Conservation (phyloP, 2,113 vertebrate species). For the Anarhynchus alexandrinus region DNA sequence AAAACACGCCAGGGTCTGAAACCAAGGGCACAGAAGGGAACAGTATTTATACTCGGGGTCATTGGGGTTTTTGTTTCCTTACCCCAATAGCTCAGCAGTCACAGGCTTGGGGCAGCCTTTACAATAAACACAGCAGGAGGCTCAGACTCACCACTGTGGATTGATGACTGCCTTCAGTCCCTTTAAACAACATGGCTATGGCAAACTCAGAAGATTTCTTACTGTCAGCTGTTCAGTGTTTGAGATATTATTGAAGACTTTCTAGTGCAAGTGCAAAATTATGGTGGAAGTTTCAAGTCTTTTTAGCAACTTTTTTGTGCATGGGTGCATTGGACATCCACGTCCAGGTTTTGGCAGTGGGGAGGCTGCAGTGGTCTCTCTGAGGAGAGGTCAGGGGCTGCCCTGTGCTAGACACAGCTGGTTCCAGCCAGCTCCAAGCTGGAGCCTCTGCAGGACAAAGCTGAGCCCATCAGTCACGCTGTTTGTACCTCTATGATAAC, state of each 20-base stretch:
- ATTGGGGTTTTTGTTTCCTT: fast-evolving
- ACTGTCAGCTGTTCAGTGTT: neutral
- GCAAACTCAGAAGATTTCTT: neutral
- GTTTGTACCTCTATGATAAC: neutral
- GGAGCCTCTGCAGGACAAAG: neutral
- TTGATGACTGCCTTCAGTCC: neutral
- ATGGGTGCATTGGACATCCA: neutral
- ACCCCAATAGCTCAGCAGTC: neutral
- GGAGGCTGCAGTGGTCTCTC: neutral
- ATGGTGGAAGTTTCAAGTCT: neutral
- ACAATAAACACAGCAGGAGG: neutral
- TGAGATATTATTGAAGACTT: neutral
- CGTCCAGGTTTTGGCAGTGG: neutral
- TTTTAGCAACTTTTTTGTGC: neutral
- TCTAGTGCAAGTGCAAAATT: neutral
- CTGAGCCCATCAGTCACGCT: neutral
- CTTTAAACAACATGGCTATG: neutral
- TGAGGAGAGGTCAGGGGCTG: neutral
- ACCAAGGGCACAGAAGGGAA: neutral
- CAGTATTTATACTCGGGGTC: fast-evolving
- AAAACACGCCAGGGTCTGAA: neutral
- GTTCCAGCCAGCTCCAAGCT: neutral
- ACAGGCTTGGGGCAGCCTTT: neutral
- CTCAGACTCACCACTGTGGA: neutral
- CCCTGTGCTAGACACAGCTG: fast-evolving